Percentiles rank a stretch among this genome's conserved stretches.
These are phyloP conservation scores for Tenodera sinensis DNA, from an alignment of 2,888 invertebrate species.

Conservation along the genomic window DNA sequence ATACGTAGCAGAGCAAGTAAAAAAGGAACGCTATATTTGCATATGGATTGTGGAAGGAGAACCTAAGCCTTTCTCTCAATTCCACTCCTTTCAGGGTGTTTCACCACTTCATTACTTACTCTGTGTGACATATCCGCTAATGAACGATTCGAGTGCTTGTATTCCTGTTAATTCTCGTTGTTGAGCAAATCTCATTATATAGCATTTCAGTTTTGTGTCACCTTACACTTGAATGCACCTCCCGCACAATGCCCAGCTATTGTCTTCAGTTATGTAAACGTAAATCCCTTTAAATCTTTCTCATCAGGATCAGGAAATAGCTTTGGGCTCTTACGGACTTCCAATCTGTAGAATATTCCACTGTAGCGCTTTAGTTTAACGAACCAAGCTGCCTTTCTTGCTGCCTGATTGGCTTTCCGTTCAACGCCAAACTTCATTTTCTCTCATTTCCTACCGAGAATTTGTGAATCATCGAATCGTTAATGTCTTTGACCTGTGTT, in stretches of 20 bases:
- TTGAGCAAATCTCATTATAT: neutral
- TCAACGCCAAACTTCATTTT: neutral
- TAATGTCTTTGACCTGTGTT: neutral
- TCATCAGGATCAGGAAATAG: neutral
- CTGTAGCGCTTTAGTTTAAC: too few relatives aligned
- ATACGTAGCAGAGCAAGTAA: too few relatives aligned
- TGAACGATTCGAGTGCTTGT: too few relatives aligned
- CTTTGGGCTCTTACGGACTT: neutral
- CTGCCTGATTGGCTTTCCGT: neutral
- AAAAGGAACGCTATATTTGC: too few relatives aligned
- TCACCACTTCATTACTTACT: too few relatives aligned
- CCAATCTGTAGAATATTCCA: too few relatives aligned
- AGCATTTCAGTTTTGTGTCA: neutral
- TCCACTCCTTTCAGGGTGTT: too few relatives aligned
- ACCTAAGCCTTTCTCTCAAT: too few relatives aligned
- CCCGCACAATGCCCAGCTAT: neutral
- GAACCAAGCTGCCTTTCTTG: too few relatives aligned
- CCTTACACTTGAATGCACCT: neutral
- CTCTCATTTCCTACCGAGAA: neutral
- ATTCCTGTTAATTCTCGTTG: too few relatives aligned
- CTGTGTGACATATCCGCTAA: too few relatives aligned
- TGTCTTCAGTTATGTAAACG: neutral
- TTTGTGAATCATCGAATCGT: neutral
- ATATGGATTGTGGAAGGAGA: too few relatives aligned
- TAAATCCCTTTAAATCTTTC: neutral